Evolutionary conservation across 1,140 invertebrate species (phyloP).

Genomic region (Apis cerana): DNA sequence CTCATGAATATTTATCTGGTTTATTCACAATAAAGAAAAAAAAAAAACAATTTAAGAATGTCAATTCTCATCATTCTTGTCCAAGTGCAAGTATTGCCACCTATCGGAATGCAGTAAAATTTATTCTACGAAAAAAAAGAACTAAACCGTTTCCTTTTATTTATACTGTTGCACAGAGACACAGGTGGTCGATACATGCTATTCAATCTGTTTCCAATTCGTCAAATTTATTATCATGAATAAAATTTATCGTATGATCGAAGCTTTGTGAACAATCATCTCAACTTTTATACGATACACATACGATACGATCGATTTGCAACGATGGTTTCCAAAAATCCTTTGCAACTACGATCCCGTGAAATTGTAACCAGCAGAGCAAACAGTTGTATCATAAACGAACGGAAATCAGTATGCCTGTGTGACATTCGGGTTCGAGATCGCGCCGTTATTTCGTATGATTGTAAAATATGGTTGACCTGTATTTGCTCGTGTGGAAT

Average conservation of each 20-base stretch:
- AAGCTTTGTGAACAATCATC: background rate
- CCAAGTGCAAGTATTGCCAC: no score
- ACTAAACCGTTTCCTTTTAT: background rate
- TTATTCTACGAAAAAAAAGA: background rate
- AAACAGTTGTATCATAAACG: background rate
- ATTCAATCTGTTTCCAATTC: conserved; percentile 18
- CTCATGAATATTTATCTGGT: no score
- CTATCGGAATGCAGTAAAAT: background rate
- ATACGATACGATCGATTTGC: background rate
- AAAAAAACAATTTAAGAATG: no score
- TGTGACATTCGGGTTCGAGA: background rate
- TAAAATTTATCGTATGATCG: background rate
- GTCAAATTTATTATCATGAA: background rate
- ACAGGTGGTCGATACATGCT: background rate
- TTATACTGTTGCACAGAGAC: background rate
- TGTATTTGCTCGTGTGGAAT: no score
- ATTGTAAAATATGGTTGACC: background rate
- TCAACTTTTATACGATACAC: background rate
- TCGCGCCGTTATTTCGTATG: background rate
- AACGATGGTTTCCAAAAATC: background rate
- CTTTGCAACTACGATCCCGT: background rate
- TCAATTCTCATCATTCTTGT: no score
- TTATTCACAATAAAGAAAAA: no score
- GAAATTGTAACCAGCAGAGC: background rate
- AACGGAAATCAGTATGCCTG: background rate